Base-by-base conservation (phyloP, 2,113 vertebrate species). In the Mus spicilegus region DNA sequence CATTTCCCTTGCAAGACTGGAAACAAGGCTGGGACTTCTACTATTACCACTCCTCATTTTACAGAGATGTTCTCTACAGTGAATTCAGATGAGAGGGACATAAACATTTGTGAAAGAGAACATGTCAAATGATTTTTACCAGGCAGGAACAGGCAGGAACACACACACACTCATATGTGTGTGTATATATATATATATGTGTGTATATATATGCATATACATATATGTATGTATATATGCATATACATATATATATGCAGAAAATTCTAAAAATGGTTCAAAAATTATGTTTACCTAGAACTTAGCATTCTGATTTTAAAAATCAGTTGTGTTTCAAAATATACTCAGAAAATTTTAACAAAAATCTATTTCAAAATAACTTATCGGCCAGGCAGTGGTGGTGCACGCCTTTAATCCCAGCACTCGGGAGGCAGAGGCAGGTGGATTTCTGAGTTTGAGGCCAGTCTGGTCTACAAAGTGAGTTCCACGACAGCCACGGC, bases 361-460 rank as follows among this genome's bases (percentile, higher is more conserved):
- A 80, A 91, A 87, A 94, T 93, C 22, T 94, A 82, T 86, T 95
- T 94, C 28, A 80, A 94, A 87, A 93, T 87, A 89, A 9, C 33
- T 95, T 84, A 75, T 26, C 42, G 42, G 42, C 42, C 42, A 42
- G 42, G 42, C 42, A 42, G 42, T 42, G 42, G 42, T 42, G 42
- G 42, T 42, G 42, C 42, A 42, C 42, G 42, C 42, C 42, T 42
- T 42, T 42, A 42, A 42, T 42, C 42, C 42, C 42, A 42, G 42
- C 42, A 42, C 42, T 42, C 3, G 42, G 42, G 42, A 42, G 42
- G 42, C 42, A 42, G 42, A 42, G 42, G 42, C 42, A 42, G 42
- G 42, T 42, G 42, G 42, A 42, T 42, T 42, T 42, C 42, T 42
- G 42, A 42, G 42, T 42, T 42, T 42, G 42, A 42, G 42, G 42